Evolutionary conservation across 2,888 invertebrate genomes (phyloP).

Genomic region (Gymnocheta viridis): DNA sequence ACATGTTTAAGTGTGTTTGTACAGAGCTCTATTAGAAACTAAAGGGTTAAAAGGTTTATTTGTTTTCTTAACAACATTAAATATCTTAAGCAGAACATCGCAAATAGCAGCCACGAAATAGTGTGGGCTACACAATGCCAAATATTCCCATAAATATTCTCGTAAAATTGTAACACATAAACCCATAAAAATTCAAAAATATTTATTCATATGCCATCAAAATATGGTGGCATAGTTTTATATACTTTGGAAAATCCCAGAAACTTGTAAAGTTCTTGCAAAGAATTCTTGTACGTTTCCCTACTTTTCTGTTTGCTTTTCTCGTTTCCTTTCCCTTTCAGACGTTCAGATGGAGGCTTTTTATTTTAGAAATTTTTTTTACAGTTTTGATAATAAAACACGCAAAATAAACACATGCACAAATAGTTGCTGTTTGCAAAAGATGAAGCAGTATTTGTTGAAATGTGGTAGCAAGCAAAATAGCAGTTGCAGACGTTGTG

Average conservation of each 20-base stretch:
- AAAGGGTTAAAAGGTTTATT: not conserved
- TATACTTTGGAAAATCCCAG: conserved; percentile 47
- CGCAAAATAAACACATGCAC: conserved; percentile 16
- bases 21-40: too few species aligned
- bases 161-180: conserved; percentile 47
- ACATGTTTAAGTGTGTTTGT: too few species aligned
- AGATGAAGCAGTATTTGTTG: conserved; percentile 18
- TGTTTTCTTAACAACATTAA: too few species aligned
- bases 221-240: conserved; percentile 59
- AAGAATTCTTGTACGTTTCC: conserved; percentile 20
- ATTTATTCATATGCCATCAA: conserved; percentile 31
- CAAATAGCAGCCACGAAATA: conserved; percentile 15
- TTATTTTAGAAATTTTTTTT: conserved; percentile 17
- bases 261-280: conserved; percentile 51
- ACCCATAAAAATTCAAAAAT: conserved; percentile 28
- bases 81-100: not conserved
- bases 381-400: conserved; percentile 39
- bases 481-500: not conserved
- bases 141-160: conserved; percentile 35
- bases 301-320: not conserved
- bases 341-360: not conserved
- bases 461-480: conserved; percentile 12
- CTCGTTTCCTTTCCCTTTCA: not conserved
- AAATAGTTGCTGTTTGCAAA: conserved; percentile 9
- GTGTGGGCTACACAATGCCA: conserved; percentile 17